These are phyloP conservation scores for Stichopus horrens DNA, from an alignment of 53 echinoderm and acorn worm species.

Conservation along the genomic window DNA sequence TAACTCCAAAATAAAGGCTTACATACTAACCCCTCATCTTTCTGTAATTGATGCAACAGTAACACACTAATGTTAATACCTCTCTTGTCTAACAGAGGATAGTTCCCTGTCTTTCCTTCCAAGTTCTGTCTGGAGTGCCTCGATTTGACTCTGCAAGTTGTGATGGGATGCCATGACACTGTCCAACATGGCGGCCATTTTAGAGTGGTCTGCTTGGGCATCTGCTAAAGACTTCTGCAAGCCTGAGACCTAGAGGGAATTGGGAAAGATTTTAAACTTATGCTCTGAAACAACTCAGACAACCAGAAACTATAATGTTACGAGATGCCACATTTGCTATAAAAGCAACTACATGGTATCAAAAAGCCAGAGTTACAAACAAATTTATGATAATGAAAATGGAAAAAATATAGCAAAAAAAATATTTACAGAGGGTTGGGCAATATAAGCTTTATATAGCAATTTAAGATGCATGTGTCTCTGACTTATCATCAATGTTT, in stretches of 20 bases:
- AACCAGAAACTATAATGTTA: no score
- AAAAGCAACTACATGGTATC: neutral
- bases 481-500: no score
- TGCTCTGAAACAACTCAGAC: no score
- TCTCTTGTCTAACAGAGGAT: constrained; percentile 61
- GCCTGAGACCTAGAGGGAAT: constrained; percentile 53
- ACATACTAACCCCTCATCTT: no score
- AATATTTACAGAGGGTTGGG: no score
- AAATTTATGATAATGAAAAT: no score
- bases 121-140: constrained; percentile 82
- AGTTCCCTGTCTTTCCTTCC: constrained; percentile 90
- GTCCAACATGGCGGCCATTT: constrained; percentile 82
- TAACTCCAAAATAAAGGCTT: no score
- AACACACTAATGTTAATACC: constrained; percentile 41
- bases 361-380: neutral
- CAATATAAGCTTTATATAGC: no score
- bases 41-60: no score
- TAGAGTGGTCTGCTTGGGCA: constrained; percentile 77
- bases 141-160: constrained; percentile 79
- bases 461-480: no score
- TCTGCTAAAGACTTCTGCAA: constrained; percentile 72
- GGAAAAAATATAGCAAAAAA: no score
- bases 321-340: neutral
- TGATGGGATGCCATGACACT: constrained; percentile 84
- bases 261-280: neutral